These are phyloP conservation scores for Isaurus tuberculatus DNA, from an alignment of 92 coral and sea anemone species.

Conservation along the genomic window DNA sequence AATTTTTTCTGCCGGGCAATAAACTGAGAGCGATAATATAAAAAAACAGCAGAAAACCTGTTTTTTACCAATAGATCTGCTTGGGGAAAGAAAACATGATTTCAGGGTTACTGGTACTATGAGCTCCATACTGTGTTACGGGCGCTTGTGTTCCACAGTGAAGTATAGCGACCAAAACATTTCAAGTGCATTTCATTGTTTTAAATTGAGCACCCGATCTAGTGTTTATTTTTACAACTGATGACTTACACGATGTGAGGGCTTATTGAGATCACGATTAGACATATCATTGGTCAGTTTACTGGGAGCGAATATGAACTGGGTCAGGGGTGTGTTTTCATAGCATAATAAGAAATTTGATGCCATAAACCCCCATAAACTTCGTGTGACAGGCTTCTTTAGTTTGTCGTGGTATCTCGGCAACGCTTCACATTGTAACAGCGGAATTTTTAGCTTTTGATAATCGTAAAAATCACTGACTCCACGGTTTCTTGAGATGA, in stretches of 20 bases:
- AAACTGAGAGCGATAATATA: neutral
- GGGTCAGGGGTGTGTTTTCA: too few species aligned
- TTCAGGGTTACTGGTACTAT: neutral
- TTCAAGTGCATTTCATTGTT: constrained; percentile 4
- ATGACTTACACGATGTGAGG: neutral
- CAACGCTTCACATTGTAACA: too few species aligned
- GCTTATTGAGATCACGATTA: too few species aligned
- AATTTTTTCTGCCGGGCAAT: neutral
- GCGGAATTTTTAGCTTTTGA: too few species aligned
- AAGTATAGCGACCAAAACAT: neutral
- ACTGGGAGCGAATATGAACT: too few species aligned
- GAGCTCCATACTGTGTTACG: neutral
- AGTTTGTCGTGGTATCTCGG: too few species aligned
- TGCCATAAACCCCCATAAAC: too few species aligned
- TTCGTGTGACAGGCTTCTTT: too few species aligned
- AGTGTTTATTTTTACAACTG: neutral
- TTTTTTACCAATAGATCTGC: neutral
- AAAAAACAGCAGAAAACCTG: neutral
- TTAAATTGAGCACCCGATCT: neutral
- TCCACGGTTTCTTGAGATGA: too few species aligned
- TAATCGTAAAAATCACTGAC: too few species aligned
- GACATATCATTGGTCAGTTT: too few species aligned
- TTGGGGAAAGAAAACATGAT: neutral
- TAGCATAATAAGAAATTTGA: too few species aligned
- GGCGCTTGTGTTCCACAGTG: neutral